These are phyloP conservation scores for Spea multiplicata DNA, from an alignment of 2,113 vertebrate genomes.

Conservation along the genomic window DNA sequence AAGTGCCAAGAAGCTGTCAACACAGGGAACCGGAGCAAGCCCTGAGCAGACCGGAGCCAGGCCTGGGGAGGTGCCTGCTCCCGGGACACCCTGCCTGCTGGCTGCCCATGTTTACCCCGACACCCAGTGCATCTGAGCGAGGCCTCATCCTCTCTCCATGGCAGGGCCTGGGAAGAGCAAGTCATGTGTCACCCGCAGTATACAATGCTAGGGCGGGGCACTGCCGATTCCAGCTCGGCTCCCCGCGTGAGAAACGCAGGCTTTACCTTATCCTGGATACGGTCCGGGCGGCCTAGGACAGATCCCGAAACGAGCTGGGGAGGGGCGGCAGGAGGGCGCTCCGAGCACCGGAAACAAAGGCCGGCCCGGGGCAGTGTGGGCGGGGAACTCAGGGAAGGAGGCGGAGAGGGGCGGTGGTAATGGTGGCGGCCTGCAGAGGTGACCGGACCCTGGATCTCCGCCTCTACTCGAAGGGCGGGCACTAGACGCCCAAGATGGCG, in stretches of 20 bases:
- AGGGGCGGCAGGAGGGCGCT: slow-evolving; percentile 31
- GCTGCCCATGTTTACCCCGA: slow-evolving; percentile 30
- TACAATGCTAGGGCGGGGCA: not conserved
- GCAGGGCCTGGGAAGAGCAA: slow-evolving; percentile 10
- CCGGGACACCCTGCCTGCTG: not conserved
- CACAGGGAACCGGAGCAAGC: no score
- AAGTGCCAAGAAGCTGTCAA: no score
- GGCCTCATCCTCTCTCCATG: not conserved
- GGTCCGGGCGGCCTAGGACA: slow-evolving; percentile 19
- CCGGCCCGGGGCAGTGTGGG: slow-evolving; percentile 30
- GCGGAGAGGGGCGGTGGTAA: not conserved
- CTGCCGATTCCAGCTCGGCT: not conserved
- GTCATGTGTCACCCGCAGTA: slow-evolving; percentile 9
- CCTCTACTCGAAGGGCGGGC: slow-evolving; percentile 8
- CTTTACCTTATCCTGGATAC: slow-evolving; percentile 25
- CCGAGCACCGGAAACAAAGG: slow-evolving; percentile 48
- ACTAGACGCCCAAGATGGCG: not conserved
- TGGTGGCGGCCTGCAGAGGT: slow-evolving; percentile 15
- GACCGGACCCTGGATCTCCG: slow-evolving; percentile 6
- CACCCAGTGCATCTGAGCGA: not conserved
- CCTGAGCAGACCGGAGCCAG: not conserved
- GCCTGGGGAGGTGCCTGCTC: slow-evolving; percentile 21
- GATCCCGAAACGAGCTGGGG: slow-evolving; percentile 16
- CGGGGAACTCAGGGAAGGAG: not conserved
- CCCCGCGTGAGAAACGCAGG: not conserved